phyloP scores from a whole-genome alignment of 2,113 vertebrate species.

The Myotis lucifugus region DNA sequence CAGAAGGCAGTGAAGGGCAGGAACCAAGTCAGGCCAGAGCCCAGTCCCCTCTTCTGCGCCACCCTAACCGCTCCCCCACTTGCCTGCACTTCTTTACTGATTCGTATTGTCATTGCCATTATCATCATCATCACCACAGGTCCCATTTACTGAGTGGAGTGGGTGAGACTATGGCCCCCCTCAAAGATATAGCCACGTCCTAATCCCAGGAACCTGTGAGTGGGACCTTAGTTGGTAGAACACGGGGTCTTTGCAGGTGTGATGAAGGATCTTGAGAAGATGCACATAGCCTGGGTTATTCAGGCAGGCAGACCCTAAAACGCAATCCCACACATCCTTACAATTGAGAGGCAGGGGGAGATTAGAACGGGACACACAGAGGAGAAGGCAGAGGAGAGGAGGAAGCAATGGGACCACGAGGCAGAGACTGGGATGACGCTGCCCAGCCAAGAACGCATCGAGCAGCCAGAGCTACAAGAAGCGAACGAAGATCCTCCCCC shows the following conservation, averaged over 20 bases:
- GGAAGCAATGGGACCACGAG: rapidly evolving
- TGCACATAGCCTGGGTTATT: not conserved
- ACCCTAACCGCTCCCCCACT: not conserved
- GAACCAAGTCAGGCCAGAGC: not conserved
- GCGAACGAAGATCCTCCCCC: not conserved
- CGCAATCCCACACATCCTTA: not conserved
- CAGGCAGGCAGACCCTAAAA: not conserved
- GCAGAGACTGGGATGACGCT: not conserved
- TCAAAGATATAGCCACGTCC: not conserved
- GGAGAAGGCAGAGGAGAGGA: not conserved
- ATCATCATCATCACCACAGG: not conserved
- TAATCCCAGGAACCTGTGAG: not conserved
- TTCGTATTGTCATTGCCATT: not conserved
- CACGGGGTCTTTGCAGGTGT: not conserved
- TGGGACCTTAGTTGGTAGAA: not conserved
- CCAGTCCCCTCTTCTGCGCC: not conserved
- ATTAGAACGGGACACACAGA: not conserved
- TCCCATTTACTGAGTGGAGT: not conserved
- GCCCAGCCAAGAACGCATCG: rapidly evolving
- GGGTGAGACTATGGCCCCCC: not conserved
- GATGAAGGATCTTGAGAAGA: not conserved
- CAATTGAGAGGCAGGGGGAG: not conserved
- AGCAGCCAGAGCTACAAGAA: not conserved
- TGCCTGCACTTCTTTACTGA: not conserved
- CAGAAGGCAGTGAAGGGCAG: not conserved